A percentile compares a stretch with the other conserved stretches of the same genome.
Conservation (phyloP, 2,113 vertebrate species). For the Talpa occidentalis region DNA sequence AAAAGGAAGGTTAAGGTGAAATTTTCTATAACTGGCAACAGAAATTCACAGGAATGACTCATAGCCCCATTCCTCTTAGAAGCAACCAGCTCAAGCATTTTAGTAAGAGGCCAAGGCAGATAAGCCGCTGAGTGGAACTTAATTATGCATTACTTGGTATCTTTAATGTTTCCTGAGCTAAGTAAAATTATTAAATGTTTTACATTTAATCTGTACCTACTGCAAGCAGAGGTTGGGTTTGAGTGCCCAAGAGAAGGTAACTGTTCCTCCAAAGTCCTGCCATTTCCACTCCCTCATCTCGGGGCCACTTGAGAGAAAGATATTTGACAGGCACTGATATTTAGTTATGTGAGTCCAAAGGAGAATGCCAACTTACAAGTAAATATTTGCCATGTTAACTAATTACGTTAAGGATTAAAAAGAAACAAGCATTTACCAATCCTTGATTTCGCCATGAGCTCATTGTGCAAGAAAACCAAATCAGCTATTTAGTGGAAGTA, state of each 20-base stretch:
- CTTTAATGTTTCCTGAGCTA: slow-evolving; percentile 31
- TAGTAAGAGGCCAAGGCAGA: slow-evolving; percentile 31
- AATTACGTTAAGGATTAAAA: not conserved
- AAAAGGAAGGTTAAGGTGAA: not conserved
- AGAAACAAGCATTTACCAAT: slow-evolving; percentile 1
- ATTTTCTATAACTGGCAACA: not conserved
- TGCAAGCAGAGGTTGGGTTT: not conserved
- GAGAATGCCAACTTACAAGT: not conserved
- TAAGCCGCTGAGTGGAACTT: not conserved
- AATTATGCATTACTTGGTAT: slow-evolving; percentile 60
- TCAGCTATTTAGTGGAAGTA: not conserved
- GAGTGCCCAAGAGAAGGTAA: slow-evolving; percentile 7
- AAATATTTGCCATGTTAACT: slow-evolving; percentile 56
- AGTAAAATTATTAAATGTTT: slow-evolving; percentile 61
- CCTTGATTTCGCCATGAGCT: slow-evolving; percentile 47
- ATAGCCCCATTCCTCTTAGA: not conserved
- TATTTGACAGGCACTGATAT: not conserved
- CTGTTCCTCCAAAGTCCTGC: not conserved
- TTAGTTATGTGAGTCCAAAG: not conserved
- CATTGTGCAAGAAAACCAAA: slow-evolving; percentile 42
- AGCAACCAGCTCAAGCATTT: slow-evolving; percentile 11
- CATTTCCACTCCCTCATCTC: not conserved
- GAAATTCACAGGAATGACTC: not conserved
- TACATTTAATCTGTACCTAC: slow-evolving; percentile 50
- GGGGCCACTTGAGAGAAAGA: not conserved